Base-by-base conservation (phyloP, 1,140 invertebrate species). In the Mizuhopecten yessoensis region DNA sequence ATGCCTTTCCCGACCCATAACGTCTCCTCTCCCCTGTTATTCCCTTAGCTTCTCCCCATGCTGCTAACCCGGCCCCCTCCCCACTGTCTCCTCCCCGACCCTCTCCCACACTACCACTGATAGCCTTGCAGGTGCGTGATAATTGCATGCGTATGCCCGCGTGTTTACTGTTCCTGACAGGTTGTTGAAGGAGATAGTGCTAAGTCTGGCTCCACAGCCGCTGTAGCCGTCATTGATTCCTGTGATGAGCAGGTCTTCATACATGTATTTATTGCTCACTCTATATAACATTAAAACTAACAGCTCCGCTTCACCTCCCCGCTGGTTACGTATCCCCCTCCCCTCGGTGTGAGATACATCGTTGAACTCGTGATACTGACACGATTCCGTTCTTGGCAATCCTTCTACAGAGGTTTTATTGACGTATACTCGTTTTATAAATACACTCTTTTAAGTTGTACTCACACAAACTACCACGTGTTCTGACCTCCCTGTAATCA, bases 111-210 rank as follows among this genome's bases (percentile, higher is more conserved):
- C 2, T 75, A 11, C 57, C 23, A n/a, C 23, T 75, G 57, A 75
- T 75, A n/a, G 57, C n/a, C 11, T 17, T 75, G 57, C 57, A 75
- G 57, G 57, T 75, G 57, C 57, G 57, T 17, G 57, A 29, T 75
- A 75, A 75, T 75, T 29, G 11, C 57, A n/a, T 75, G 57, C n/a
- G 57, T 75, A 75, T 29, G 57, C 11, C 57, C 57, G 11, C 29
- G 57, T 75, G 57, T 75, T 75, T 75, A 75, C 57, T n/a, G 23
- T n/a, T 23, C 1, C 57, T 75, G 57, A 75, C 57, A 75, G 57
- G 57, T 75, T 75, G 57, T 75, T 75, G 57, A 75, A 75, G 57
- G 57, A 75, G 57, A 75, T 75, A 75, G 57, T n/a, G 57, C 57
- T 75, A 75, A 75, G 57, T 75, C 57, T 75, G 57, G 57, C 57